Evolutionary conservation across 1,140 invertebrate genomes (phyloP), one percentile per base, ranked within the genome.

Genomic region (Brachionus paranguensis): DNA sequence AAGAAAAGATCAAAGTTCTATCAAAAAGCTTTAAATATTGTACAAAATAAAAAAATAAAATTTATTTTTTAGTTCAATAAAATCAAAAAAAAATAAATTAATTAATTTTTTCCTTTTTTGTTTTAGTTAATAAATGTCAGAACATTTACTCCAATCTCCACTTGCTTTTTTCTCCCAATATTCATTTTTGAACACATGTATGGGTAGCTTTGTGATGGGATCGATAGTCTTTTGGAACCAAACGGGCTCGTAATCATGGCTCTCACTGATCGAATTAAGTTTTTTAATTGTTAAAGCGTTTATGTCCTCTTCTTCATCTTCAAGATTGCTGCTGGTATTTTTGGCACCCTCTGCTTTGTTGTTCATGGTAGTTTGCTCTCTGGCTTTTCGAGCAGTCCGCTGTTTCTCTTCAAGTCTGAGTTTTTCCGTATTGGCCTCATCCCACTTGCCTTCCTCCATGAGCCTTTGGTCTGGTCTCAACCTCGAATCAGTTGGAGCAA

Each of bases 391-490:
- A 12, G 86, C 86, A 6, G 86, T 86, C 74, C 91, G 91, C 90
- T 99, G 97, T 89, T 98, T 98, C 87, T 99, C 96, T 90, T 99
- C 97, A 1, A 99, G 90, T 64, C 93, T 86, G 14, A 90, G 85
- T 90, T 99, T 99, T 87, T 95, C 93, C 14, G 91, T 89, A 90
- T 99, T 99, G 41, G 97, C 97, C 86, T 96, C 95, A 86, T 99
- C 96, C 96, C 97, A 99, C 17, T 91, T 87, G 7, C 95, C 96
- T 83, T 96, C 92, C 89, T 99, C 98, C 97, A 99, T 99, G 60
- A 98, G 91, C 65, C 96, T 92, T 90, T 99, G 96, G 92, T 99
- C 97, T 60, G 97, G 96, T 84, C 97, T 92, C 24, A 92, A 89
- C n/a, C 97, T 92, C 17, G 94, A 94, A 91, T 99, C 98, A 0